A percentile compares a stretch with the other conserved stretches of the same genome.
These are phyloP conservation scores for Idaea aversata DNA, from an alignment of 2,888 invertebrate species.

Conservation along the genomic window DNA sequence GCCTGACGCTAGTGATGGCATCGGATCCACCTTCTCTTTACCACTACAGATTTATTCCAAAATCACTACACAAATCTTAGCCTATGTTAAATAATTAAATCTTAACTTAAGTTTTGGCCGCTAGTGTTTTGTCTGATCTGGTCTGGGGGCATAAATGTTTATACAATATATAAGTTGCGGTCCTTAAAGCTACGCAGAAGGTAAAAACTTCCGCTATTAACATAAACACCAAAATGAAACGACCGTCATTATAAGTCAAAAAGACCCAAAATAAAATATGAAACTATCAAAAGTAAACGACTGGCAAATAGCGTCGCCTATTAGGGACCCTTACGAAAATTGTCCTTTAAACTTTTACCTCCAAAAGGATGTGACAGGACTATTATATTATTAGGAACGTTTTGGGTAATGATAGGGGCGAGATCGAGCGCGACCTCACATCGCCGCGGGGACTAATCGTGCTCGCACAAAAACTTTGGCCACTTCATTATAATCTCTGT, in stretches of 20 bases:
- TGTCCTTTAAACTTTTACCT: slow-evolving; percentile 69
- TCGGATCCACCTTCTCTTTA: too few species aligned
- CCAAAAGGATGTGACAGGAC: slow-evolving; percentile 73
- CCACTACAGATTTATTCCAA: neutral
- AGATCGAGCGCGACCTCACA: slow-evolving; percentile 55
- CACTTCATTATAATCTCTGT: slow-evolving; percentile 62
- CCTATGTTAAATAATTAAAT: too few species aligned
- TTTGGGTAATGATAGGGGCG: slow-evolving; percentile 76
- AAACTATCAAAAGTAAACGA: slow-evolving; percentile 61
- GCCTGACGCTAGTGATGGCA: slow-evolving; percentile 5
- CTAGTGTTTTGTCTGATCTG: too few species aligned
- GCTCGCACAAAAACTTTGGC: slow-evolving; percentile 65
- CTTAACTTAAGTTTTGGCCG: too few species aligned
- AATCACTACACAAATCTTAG: too few species aligned
- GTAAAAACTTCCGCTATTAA: slow-evolving; percentile 41
- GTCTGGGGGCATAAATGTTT: too few species aligned
- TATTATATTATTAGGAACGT: slow-evolving; percentile 79
- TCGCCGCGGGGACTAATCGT: slow-evolving; percentile 70
- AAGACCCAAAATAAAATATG: slow-evolving; percentile 42
- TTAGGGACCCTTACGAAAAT: slow-evolving; percentile 64
- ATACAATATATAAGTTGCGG: neutral
- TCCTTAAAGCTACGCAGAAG: neutral
- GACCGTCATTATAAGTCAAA: slow-evolving; percentile 37
- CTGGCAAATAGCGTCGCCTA: slow-evolving; percentile 67
- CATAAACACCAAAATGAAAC: slow-evolving; percentile 39